Base-by-base conservation (phyloP, 2,113 vertebrate species). In the Cephalopholis sonnerati region DNA sequence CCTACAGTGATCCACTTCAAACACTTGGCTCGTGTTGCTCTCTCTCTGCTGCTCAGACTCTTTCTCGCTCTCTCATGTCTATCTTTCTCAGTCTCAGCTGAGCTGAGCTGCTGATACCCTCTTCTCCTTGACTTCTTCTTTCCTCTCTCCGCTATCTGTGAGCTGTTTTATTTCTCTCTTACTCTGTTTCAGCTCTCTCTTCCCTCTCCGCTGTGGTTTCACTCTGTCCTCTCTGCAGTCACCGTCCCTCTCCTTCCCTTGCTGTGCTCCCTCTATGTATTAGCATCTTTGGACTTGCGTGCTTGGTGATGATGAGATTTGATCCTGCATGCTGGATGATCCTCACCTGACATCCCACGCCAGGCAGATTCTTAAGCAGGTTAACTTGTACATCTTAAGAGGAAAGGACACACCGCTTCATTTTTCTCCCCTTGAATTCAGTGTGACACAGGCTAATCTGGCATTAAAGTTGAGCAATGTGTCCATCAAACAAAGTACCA, bases 1-100 rank as follows among this genome's bases (percentile, higher is more conserved):
- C 96, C 96, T 94, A 94, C 83, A 92, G 93, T 94, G 95, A 96
- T 93, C 92, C 91, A 97, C 96, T 97, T 97, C 97, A 97, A 97
- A 97, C 95, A 91, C 95, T 96, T 96, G 96, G 96, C 96, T 83
- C 93, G 90, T 92, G 87, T 87, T 77, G 48, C 77, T 74, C 75
- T 73, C 75, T 71, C 69, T 87, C 77, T 91, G 67, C 59, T 75
- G 54, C 75, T 75, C 71, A 77, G 50, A 68, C 75, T 71, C 93
- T 92, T 74, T 93, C 93, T 92, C 87, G 86, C 87, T 95, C 93
- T 91, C 93, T 82, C 57, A 12, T 67, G 81, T 80, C 71, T 75
- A 24, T 84, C 83, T 81, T 70, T 70, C 67, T 65, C 62, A 25
- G 66, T 54, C 83, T 90, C 94, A 91, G 92, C 93, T 92, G 94